A percentile compares a stretch with the other conserved stretches of the same genome.
These are phyloP conservation scores for Rhyacichthys aspro DNA, from an alignment of 2,797 vertebrate species.

Conservation along the genomic window DNA sequence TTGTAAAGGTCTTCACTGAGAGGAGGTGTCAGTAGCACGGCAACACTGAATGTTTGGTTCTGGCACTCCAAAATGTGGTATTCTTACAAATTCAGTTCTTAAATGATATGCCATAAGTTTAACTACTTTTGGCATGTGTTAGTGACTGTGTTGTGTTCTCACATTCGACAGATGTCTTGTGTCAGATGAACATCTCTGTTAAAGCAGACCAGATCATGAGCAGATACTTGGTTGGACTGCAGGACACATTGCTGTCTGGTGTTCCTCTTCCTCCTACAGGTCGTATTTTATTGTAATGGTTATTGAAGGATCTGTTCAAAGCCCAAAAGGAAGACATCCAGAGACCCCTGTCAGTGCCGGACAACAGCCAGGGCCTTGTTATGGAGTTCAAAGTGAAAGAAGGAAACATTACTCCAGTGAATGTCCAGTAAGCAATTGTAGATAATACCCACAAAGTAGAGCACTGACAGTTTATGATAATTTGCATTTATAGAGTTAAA, in stretches of 20 bases:
- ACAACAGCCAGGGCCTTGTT: conserved; percentile 21
- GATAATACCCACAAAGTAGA: conserved; percentile 32
- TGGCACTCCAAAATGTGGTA: too few species aligned
- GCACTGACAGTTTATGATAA: conserved; percentile 55
- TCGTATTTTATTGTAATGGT: conserved; percentile 42
- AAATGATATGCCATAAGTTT: too few species aligned
- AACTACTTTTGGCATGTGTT: neutral
- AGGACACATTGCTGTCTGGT: conserved; percentile 39
- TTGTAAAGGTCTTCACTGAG: conserved; percentile 36
- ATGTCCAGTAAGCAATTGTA: conserved; percentile 10
- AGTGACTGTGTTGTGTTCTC: neutral
- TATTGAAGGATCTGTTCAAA: conserved; percentile 32
- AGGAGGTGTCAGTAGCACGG: conserved; percentile 28
- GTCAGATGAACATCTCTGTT: conserved; percentile 14
- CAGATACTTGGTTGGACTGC: conserved; percentile 40
- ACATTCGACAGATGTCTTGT: conserved; percentile 19
- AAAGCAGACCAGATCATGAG: conserved; percentile 2
- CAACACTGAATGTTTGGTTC: too few species aligned
- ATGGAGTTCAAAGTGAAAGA: conserved; percentile 43
- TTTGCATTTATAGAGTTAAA: conserved; percentile 52
- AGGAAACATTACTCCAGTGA: conserved; percentile 30
- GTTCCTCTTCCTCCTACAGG: conserved; percentile 38
- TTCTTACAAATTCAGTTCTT: neutral
- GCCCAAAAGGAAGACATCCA: conserved; percentile 37
- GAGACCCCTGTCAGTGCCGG: conserved; percentile 25